Base-by-base conservation (phyloP, 2,113 vertebrate species). In the Aplodontia rufa region DNA sequence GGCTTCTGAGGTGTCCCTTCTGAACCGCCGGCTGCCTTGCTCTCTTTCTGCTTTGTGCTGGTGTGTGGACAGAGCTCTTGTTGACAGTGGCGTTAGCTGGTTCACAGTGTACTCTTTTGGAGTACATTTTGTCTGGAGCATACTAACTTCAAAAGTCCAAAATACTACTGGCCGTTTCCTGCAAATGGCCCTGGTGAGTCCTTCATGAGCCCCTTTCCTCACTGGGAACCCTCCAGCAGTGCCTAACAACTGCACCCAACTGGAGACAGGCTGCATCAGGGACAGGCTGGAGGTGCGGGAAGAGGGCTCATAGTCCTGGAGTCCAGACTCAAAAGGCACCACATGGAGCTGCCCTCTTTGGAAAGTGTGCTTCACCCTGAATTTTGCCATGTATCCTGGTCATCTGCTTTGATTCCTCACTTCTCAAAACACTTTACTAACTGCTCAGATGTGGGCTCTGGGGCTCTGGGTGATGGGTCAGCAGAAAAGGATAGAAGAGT, bases 151-250 rank as follows among this genome's bases (percentile, higher is more conserved):
- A 85, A 6, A 64, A 95, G 53, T 8, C 32, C 58, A 53, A 22
- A 86, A 62, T 51, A 22, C 66, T 69, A 55, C 19, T 20, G 83
- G 68, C 22, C 30, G 0, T 42, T 93, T 80, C 94, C 62, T 87
- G 86, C 51, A 87, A 49, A 94, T 79, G 40, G 30, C 53, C 84
- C 78, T 62, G 72, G 51, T 68, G 96, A 96, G 66, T 93, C 80
- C 81, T 66, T 94, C 85, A 49, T 90, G 58, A 94, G 71, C 14
- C 1, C 76, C 26, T 88, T 96, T 24, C 85, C 85, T 72, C 3
- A 4, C 0, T 72, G 0, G 66, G 87, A 84, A 91, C 47, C n/a
- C 47, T 1, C 8, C 37, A 26, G 49, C n/a, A 76, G 53, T 58
- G 19, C 49, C 53, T 58, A 53, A 26, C 30, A 53, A 55, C 62